These are phyloP conservation scores for Tachypleus tridentatus DNA, from an alignment of 1,140 invertebrate species.

Conservation along the genomic window DNA sequence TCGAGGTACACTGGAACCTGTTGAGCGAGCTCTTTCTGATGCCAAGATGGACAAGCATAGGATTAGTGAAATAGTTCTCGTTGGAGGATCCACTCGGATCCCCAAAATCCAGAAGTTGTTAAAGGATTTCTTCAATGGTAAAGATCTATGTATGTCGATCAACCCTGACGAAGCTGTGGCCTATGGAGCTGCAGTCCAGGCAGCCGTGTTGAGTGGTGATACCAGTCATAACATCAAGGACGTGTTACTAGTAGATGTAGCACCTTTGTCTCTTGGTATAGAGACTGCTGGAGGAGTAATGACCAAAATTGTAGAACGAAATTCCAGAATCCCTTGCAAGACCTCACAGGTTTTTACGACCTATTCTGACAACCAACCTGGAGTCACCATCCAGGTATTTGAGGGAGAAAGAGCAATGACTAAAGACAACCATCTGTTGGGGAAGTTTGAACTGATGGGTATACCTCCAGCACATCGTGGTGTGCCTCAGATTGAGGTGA, in stretches of 20 bases:
- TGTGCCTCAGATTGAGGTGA: constrained; percentile 43
- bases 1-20: constrained; percentile 24
- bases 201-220: constrained; percentile 35
- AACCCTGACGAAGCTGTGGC: constrained; percentile 47
- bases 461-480: constrained; percentile 45
- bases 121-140: constrained; percentile 35
- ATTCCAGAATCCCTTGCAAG: constrained; percentile 52
- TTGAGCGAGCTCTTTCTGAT: constrained; percentile 33
- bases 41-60: constrained; percentile 34
- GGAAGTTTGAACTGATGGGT: constrained; percentile 44
- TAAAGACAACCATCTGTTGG: constrained; percentile 45
- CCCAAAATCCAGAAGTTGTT: constrained; percentile 32
- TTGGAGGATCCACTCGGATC: constrained; percentile 41
- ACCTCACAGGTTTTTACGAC: constrained; percentile 85
- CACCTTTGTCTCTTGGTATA: constrained; percentile 39
- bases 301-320: constrained; percentile 50
- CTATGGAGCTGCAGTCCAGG: constrained; percentile 45
- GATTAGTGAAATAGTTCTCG: constrained; percentile 40
- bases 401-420: constrained; percentile 47
- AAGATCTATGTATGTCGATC: constrained; percentile 51
- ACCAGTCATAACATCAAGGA: constrained; percentile 29
- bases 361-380: constrained; percentile 90
- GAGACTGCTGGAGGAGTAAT: constrained; percentile 52
- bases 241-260: constrained; percentile 33
- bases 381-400: constrained; percentile 64